phyloP scores from a whole-genome alignment of 2,797 vertebrate species.

The Helarctos malayanus region DNA sequence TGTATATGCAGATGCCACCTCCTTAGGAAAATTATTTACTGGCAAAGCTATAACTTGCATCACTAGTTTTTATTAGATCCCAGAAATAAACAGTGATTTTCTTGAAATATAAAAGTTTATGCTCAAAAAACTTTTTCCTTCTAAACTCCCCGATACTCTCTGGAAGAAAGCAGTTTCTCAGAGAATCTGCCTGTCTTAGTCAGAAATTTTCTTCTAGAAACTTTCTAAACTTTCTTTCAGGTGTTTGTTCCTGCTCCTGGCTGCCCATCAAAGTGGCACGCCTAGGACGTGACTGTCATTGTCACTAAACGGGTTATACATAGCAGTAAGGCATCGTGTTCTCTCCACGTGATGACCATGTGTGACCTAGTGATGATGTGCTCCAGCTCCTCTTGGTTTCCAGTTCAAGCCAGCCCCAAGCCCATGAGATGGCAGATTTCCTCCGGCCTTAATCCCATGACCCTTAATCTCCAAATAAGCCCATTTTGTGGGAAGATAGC shows the following conservation, averaged over 20 bases:
- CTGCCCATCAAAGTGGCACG: background rate
- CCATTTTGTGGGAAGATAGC: background rate
- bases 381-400: background rate
- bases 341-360: no score
- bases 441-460: background rate
- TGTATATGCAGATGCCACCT: background rate
- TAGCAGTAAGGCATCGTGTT: background rate
- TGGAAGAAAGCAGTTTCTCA: background rate
- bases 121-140: background rate
- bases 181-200: background rate
- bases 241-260: background rate
- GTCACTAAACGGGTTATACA: background rate
- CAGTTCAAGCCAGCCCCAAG: background rate
- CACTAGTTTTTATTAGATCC: constrained; percentile 1
- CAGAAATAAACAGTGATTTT: constrained; percentile 44
- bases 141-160: background rate
- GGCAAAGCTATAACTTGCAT: background rate
- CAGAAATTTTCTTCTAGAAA: background rate
- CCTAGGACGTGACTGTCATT: background rate
- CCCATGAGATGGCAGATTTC: background rate
- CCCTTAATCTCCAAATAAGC: background rate
- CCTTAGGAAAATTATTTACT: constrained; percentile 40
- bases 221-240: background rate
- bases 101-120: background rate
- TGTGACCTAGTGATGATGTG: background rate